Conservation (phyloP, 2,888 invertebrate genomes). For the Platycnemis pennipes region DNA sequence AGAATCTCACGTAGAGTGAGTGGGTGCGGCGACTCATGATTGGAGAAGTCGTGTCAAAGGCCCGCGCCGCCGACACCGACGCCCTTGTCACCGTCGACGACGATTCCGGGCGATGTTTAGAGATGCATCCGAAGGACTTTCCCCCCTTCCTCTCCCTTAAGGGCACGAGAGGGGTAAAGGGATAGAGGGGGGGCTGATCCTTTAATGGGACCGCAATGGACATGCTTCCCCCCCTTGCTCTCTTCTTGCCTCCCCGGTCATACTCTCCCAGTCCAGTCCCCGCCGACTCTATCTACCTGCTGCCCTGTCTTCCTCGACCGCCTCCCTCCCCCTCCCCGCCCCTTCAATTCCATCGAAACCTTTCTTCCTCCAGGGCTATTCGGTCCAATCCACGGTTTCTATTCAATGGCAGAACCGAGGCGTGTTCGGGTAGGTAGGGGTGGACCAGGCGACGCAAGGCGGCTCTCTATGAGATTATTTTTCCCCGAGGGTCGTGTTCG, state of each 20-base stretch:
- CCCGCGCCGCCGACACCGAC: conserved; percentile 26
- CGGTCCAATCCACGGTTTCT: neutral
- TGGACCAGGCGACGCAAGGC: neutral
- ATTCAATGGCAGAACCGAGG: neutral
- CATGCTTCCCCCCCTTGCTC: neutral
- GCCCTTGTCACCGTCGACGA: neutral
- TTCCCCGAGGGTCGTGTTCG: conserved; percentile 26
- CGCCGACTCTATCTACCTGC: no score
- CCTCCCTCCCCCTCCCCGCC: neutral
- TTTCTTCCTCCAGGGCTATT: neutral
- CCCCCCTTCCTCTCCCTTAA: neutral
- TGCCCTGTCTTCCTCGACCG: no score
- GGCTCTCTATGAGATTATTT: conserved; percentile 63
- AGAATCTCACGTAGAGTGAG: conserved; percentile 41
- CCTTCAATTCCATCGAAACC: conserved; percentile 2
- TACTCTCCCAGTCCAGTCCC: neutral
- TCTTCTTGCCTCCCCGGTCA: neutral
- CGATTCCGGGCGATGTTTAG: conserved; percentile 4
- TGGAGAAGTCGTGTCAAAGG: conserved; percentile 52
- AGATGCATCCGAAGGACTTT: conserved; percentile 60
- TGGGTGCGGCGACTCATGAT: conserved; percentile 59
- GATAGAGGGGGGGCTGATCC: conserved; percentile 7
- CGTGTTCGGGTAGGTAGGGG: neutral
- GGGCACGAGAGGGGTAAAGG: conserved; percentile 30
- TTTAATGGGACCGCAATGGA: conserved; percentile 53